These are phyloP conservation scores for Ornithoptera alexandrae DNA, from an alignment of 2,888 invertebrate species.

Conservation along the genomic window DNA sequence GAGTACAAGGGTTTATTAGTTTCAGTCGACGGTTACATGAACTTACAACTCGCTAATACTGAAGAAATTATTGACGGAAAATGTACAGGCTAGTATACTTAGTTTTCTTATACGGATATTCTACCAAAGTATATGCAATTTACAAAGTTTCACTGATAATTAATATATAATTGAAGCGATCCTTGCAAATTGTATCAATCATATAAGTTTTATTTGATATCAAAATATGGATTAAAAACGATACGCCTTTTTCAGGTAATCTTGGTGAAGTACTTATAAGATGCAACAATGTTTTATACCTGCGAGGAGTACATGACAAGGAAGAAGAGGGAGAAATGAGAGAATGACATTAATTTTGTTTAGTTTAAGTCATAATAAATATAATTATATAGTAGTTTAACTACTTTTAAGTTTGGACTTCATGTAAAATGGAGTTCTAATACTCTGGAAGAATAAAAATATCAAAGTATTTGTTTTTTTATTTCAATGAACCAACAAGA, in stretches of 20 bases:
- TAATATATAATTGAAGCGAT: no score
- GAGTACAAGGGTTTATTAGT: constrained; percentile 99
- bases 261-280: constrained; percentile 98
- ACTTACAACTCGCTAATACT: constrained; percentile 97
- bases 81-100: constrained; percentile 82
- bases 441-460: no score
- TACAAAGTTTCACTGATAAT: no score
- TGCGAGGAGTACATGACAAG: constrained; percentile 96
- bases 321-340: constrained; percentile 98
- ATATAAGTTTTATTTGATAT: no score
- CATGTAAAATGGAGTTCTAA: no score
- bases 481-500: no score
- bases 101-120: constrained; percentile 38
- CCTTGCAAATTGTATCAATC: no score
- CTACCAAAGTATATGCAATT: not conserved
- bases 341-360: constrained; percentile 75
- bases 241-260: constrained; percentile 78
- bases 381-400: constrained; percentile 3
- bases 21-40: constrained; percentile 99
- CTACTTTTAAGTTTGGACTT: no score
- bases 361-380: constrained; percentile 31
- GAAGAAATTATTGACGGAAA: constrained; percentile 98
- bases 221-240: no score
- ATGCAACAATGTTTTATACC: constrained; percentile 98
- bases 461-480: no score